Base-by-base conservation (phyloP, 92 coral and sea anemone genomes). In the Epizoanthus scotinus region DNA sequence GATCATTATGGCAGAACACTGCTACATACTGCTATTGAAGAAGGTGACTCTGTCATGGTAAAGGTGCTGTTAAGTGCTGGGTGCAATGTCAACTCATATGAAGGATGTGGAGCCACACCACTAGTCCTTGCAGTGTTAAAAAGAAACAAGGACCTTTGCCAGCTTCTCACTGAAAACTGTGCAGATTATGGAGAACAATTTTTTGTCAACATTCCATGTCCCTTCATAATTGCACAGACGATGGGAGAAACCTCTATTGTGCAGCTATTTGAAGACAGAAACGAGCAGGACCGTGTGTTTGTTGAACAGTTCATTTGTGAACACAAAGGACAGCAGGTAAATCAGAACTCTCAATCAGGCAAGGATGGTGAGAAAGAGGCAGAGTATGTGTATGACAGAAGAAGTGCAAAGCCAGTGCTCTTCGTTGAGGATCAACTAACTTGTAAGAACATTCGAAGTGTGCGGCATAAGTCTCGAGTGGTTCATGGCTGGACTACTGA, bases 401-500 rank as follows among this genome's bases (percentile, higher is more conserved):
- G 63, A 58, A 58, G 2, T 58, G 63, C 63, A 58, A 20, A 58
- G 27, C 12, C 63, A 58, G 63, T 58, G 63, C 10, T 67, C 21
- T 24, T 82, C 8, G 85, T 70, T 29, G 79, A 79, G 1, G 85
- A 82, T 15, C 70, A 69, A 15, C 70, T 67, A 17, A 82, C 79
- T 3, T 82, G 85, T 36, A 82, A 82, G 40, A 82, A 82, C 38
- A 69, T 69, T 38, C 79, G 79, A 1, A 82, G 85, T 82, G 85
- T 81, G 1, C 57, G 71, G 26, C 66, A 74, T 2, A 61, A 74
- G 20, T 81, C 84, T 0, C 34, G 17, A 19, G 13, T 69, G 5
- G 10, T 59, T 6, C 63, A 38, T 70, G 79, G 85, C 0, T 82
- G 85, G 28, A 58, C 27, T 20, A 58, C 25, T 4, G 63, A 58